Evolutionary conservation across 2,797 vertebrate species (phyloP).

Genomic region (Syndactyla subalaris): DNA sequence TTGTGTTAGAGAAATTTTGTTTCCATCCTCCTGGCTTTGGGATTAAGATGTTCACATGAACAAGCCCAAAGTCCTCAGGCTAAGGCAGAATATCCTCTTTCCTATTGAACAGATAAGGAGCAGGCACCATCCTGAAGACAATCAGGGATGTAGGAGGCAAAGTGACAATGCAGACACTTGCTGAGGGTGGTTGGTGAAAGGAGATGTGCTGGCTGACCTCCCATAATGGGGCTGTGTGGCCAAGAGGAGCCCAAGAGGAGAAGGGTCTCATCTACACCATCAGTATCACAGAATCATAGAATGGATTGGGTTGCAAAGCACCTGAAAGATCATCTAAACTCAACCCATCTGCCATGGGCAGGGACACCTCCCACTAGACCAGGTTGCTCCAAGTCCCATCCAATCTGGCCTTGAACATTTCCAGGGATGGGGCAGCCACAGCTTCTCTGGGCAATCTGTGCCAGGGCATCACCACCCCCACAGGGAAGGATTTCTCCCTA

Average conservation of each 20-base stretch:
- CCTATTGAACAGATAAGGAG: not conserved
- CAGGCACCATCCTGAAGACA: not conserved
- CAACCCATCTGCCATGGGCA: not conserved
- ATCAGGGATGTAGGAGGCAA: not conserved
- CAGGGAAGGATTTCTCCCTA: fast-evolving
- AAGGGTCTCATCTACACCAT: not conserved
- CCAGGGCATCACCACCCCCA: fast-evolving
- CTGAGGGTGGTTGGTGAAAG: not conserved
- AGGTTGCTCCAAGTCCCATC: fast-evolving
- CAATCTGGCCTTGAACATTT: fast-evolving
- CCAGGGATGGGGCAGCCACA: not conserved
- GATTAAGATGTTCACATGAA: not conserved
- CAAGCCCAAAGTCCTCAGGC: not conserved
- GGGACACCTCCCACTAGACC: not conserved
- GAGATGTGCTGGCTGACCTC: not conserved
- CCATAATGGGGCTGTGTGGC: fast-evolving
- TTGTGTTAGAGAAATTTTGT: not conserved
- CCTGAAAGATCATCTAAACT: not conserved
- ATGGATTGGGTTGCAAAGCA: not conserved
- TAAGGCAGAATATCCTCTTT: not conserved
- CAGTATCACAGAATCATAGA: not conserved
- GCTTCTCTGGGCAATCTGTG: fast-evolving
- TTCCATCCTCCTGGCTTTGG: not conserved
- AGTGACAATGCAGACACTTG: fast-evolving
- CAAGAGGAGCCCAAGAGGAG: not conserved